Evolutionary conservation across 1,140 invertebrate genomes (phyloP), one percentile per base, ranked within the genome.

Genomic region (Globodera ellingtonae): DNA sequence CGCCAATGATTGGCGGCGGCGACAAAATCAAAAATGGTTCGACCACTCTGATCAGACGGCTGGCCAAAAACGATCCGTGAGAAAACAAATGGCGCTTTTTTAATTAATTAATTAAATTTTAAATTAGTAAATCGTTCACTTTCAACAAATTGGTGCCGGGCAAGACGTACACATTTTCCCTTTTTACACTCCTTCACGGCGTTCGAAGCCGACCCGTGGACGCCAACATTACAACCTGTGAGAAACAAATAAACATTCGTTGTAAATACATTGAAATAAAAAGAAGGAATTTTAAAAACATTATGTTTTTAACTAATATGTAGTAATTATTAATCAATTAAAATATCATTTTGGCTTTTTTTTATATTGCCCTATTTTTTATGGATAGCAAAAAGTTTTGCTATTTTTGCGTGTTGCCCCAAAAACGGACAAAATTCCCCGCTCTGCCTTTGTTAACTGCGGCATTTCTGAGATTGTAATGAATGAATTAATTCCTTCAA

Each of bases 61-160:
- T 88, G 21, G 78, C 71, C 66, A 89, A 86, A 72, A 80, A 82
- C 52, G 86, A 89, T 72, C 76, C 81, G 86, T 88, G 76, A 84
- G 86, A 80, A 70, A 70, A 35, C 10, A 35, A 35, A 47, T 2
- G 35, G 35, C 35, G 35, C 35, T 35, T 35, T 35, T 35, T 35
- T 35, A 35, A 35, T 35, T 35, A 2, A 35, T 35, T 35, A 35
- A 35, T 35, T 35, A 35, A 35, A 35, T 35, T 35, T 35, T 35
- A 35, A 35, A 35, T 80, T 78, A 87, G 87, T 47, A 87, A 84
- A 72, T 88, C 87, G n/a, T 86, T 86, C 44, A 88, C 86, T n/a
- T 88, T 88, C 87, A 88, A 87, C 71, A 89, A 89, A 74, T 69
- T 88, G 46, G 86, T 88, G 50, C 87, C 87, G 10, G 87, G 87